Evolutionary conservation across 2,888 invertebrate species (phyloP).

Genomic region (Drosophila austrosaltans): DNA sequence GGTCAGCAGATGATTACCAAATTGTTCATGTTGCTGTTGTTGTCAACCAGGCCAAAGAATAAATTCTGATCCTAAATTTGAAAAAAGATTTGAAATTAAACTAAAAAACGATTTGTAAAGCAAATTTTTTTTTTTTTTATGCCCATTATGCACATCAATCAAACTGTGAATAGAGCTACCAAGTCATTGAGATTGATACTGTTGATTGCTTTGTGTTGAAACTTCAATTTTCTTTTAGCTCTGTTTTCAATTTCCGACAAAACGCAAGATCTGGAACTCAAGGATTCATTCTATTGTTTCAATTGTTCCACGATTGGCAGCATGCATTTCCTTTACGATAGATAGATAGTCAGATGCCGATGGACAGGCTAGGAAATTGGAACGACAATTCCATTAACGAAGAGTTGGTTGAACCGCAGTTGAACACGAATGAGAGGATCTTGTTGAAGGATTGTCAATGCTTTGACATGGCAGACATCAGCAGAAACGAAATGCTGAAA

Average conservation of each 20-base stretch:
- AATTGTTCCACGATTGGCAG: conserved; percentile 1
- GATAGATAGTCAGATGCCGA: not conserved
- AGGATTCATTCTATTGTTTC: not conserved
- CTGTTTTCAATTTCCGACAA: not conserved
- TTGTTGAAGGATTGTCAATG: conserved; percentile 55
- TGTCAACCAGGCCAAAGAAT: not conserved
- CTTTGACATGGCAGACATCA: conserved; percentile 60
- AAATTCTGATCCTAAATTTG: not conserved
- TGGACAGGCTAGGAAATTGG: conserved; percentile 4
- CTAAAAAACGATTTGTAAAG: no score
- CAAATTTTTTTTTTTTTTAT: no score
- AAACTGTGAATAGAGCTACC: no score
- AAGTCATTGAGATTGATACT: no score
- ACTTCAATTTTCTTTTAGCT: conserved; percentile 1
- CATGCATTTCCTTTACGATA: conserved; percentile 1
- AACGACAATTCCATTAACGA: not conserved
- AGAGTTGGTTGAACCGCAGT: conserved; percentile 17
- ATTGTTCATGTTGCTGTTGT: not conserved
- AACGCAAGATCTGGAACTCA: conserved; percentile 1
- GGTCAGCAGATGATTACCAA: conserved; percentile 26
- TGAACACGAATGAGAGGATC: conserved; percentile 20
- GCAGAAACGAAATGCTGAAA: not conserved
- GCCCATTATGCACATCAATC: no score
- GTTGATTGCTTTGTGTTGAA: not conserved
- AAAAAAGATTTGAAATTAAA: not conserved